phyloP scores from a whole-genome alignment of 2,113 vertebrate species.

The Romanogobio albipinnatus region DNA sequence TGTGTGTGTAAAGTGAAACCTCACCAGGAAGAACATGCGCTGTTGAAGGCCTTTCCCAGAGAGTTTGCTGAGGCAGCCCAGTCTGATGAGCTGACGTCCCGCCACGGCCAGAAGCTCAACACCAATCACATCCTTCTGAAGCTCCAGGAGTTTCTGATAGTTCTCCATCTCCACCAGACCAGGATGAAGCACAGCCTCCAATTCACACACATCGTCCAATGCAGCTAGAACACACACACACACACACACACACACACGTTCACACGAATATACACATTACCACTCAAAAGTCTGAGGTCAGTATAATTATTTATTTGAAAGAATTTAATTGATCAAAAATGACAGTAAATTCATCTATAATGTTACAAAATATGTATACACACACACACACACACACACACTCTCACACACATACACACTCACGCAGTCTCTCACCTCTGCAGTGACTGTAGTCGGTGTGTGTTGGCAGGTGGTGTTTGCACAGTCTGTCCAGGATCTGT shows the following conservation, averaged over 20 bases:
- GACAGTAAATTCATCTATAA: no score
- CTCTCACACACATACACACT: no score
- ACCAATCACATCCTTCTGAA: constrained; percentile 94
- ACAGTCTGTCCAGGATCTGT: constrained; percentile 94
- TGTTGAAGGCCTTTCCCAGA: constrained; percentile 98
- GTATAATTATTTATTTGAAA: neutral
- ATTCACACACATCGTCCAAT: constrained; percentile 91
- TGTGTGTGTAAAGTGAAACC: neutral
- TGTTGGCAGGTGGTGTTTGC: constrained; percentile 89
- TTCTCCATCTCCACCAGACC: constrained; percentile 96
- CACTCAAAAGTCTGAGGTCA: neutral
- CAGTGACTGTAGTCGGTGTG: constrained; percentile 93
- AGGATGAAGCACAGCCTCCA: constrained; percentile 89
- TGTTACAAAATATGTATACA: no score
- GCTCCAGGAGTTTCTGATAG: constrained; percentile 94
- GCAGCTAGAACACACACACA: constrained; percentile 79
- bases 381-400: no score
- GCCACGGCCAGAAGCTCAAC: constrained; percentile 89
- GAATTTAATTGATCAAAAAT: no score
- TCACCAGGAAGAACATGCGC: constrained; percentile 98
- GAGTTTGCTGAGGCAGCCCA: constrained; percentile 97
- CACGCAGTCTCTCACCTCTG: constrained; percentile 76
- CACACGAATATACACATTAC: neutral
- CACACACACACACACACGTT: neutral
- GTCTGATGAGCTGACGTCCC: constrained; percentile 94